phyloP scores from a whole-genome alignment of 2,797 vertebrate species.

The Karalla daura region DNA sequence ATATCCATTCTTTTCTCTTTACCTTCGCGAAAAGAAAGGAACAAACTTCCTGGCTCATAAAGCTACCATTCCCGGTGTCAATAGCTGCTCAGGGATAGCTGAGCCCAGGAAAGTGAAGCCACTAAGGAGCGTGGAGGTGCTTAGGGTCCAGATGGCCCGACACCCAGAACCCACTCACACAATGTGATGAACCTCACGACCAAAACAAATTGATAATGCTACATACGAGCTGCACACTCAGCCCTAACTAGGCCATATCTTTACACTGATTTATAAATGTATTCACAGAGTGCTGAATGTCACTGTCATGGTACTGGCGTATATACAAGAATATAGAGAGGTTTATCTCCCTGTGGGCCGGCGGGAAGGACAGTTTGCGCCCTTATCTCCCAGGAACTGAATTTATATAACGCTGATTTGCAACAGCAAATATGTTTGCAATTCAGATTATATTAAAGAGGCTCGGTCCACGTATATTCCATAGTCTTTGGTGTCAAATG shows the following conservation, averaged over 20 bases:
- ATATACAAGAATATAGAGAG: no score
- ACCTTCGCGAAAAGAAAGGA: slow-evolving; percentile 66
- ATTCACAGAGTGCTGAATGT: not conserved
- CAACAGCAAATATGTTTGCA: no score
- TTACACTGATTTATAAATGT: not conserved
- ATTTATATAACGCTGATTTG: no score
- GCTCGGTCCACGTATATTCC: no score
- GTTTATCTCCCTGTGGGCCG: no score
- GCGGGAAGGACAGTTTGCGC: no score
- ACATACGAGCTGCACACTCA: not conserved
- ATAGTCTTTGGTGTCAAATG: not conserved
- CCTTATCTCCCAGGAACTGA: no score
- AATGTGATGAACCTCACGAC: slow-evolving; percentile 38
- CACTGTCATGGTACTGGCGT: not conserved
- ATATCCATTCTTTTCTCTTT: slow-evolving; percentile 73
- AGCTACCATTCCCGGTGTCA: slow-evolving; percentile 60
- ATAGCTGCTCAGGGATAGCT: slow-evolving; percentile 58
- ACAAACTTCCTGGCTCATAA: slow-evolving; percentile 60
- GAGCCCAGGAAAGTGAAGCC: slow-evolving; percentile 30
- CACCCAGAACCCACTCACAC: slow-evolving; percentile 26
- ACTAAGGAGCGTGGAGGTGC: slow-evolving; percentile 33
- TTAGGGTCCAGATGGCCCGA: slow-evolving; percentile 60
- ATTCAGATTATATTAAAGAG: no score
- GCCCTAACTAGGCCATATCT: not conserved
- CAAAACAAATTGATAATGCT: slow-evolving; percentile 31